Evolutionary conservation across 2,113 vertebrate genomes (phyloP).

Genomic region (Acrocephalus arundinaceus): DNA sequence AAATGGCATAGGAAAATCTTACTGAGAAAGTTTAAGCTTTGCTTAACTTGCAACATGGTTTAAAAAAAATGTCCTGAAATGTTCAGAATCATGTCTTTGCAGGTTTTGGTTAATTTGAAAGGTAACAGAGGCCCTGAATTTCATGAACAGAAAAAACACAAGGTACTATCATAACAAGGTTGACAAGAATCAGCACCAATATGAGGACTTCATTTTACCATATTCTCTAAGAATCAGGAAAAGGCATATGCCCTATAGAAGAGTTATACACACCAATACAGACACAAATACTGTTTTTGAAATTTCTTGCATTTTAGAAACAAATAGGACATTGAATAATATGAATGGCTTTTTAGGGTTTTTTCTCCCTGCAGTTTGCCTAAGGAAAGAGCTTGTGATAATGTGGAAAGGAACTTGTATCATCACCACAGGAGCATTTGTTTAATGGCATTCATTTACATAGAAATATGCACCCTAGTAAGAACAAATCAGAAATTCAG

Average conservation of each 20-base stretch:
- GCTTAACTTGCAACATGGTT: background rate
- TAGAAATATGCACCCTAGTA: slow-evolving; percentile 52
- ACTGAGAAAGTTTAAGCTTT: background rate
- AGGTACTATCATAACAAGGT: background rate
- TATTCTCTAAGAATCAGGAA: background rate
- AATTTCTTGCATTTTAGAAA: background rate
- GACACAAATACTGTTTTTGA: background rate
- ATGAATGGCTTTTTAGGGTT: background rate
- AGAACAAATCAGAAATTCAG: slow-evolving; percentile 42
- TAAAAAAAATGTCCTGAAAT: background rate
- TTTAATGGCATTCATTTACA: slow-evolving; percentile 65
- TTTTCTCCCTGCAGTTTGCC: slow-evolving; percentile 7
- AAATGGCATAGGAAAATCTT: background rate
- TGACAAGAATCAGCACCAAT: background rate
- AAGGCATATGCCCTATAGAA: background rate
- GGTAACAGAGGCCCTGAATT: background rate
- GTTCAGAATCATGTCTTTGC: background rate
- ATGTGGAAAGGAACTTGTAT: slow-evolving; percentile 40
- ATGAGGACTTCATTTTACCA: background rate
- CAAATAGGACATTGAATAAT: slow-evolving; percentile 59
- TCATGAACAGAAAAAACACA: background rate
- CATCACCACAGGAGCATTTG: slow-evolving; percentile 29
- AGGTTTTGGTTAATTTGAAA: background rate
- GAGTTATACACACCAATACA: background rate
- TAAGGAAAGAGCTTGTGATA: slow-evolving; percentile 44